These are phyloP conservation scores for Drosophila meridiana DNA, from an alignment of 2,888 invertebrate species.

Conservation along the genomic window DNA sequence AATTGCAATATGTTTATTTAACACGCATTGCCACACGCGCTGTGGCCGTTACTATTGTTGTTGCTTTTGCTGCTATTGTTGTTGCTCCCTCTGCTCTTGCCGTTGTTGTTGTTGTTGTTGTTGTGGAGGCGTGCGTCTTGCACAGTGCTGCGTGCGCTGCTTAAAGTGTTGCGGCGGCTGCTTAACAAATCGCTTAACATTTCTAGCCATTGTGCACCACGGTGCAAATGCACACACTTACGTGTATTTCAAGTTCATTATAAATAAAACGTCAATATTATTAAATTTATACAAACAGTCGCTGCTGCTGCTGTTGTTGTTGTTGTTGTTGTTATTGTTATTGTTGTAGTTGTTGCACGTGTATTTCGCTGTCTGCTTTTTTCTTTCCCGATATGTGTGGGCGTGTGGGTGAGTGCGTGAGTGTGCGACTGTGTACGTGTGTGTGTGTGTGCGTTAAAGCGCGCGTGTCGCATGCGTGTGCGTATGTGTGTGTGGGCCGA, in stretches of 20 bases:
- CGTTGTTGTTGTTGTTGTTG: constrained; percentile 2
- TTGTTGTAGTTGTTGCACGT: constrained; percentile 36
- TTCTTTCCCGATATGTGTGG: constrained; percentile 2
- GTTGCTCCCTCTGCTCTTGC: constrained; percentile 1
- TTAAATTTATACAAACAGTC: constrained; percentile 72
- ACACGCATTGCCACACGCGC: constrained; percentile 76
- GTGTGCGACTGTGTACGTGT: constrained; percentile 6
- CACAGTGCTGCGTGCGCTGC: constrained; percentile 36
- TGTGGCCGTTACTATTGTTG: constrained; percentile 42
- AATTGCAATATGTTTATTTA: constrained; percentile 72
- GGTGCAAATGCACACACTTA: constrained; percentile 39
- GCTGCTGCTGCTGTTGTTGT: constrained; percentile 11
- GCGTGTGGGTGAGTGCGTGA: constrained; percentile 28
- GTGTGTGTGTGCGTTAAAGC: constrained; percentile 34
- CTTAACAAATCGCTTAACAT: constrained; percentile 6
- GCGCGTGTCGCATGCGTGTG: constrained; percentile 42
- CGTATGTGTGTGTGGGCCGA: constrained; percentile 32
- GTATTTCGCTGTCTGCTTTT: constrained; percentile 27
- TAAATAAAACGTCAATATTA: constrained; percentile 80
- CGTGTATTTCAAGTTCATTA: constrained; percentile 73
- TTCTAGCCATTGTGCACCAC: constrained; percentile 33
- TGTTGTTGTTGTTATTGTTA: constrained; percentile 17
- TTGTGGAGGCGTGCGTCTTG: constrained; percentile 13
- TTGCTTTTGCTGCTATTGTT: constrained; percentile 7
- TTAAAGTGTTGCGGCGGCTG: constrained; percentile 1